Percentiles rank a stretch among this genome's conserved stretches.
phyloP scores from a whole-genome alignment of 2,797 vertebrate genomes.

The Poeciliopsis turneri region DNA sequence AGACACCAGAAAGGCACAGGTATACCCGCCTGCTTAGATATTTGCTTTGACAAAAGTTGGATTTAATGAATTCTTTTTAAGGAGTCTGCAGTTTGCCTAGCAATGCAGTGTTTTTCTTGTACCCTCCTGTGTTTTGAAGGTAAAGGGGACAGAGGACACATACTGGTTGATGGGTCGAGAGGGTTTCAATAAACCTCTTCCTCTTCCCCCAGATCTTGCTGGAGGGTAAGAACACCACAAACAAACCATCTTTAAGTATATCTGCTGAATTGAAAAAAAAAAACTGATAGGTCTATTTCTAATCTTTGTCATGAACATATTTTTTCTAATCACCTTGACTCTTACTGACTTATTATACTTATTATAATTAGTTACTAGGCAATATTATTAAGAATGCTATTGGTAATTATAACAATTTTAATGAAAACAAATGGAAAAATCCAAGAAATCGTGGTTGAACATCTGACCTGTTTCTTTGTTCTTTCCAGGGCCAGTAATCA shows the following conservation, averaged over 20 bases:
- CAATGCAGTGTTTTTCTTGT: background rate
- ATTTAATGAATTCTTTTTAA: background rate
- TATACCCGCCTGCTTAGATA: constrained; percentile 15
- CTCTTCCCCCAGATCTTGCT: constrained; percentile 82
- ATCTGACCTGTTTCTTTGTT: background rate
- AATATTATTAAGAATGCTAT: background rate
- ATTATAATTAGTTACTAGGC: background rate
- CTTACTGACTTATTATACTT: background rate
- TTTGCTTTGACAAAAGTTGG: background rate
- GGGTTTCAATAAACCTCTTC: constrained; percentile 84
- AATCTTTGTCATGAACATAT: background rate
- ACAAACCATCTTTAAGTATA: background rate
- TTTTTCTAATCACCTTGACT: background rate
- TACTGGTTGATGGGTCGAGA: constrained; percentile 85
- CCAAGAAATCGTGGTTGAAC: background rate
- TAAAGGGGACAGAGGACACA: constrained; percentile 82
- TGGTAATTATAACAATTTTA: background rate
- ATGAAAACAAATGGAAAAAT: background rate
- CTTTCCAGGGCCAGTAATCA: constrained; percentile 79
- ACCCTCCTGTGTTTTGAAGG: constrained; percentile 60
- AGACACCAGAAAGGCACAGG: constrained; percentile 73
- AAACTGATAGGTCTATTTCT: background rate
- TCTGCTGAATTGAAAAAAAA: background rate
- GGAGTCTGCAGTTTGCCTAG: background rate
- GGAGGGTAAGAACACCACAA: constrained; percentile 74